Evolutionary conservation across 2,113 vertebrate species (phyloP), one percentile per base, ranked within the genome.

Genomic region (Polyodon spathula): DNA sequence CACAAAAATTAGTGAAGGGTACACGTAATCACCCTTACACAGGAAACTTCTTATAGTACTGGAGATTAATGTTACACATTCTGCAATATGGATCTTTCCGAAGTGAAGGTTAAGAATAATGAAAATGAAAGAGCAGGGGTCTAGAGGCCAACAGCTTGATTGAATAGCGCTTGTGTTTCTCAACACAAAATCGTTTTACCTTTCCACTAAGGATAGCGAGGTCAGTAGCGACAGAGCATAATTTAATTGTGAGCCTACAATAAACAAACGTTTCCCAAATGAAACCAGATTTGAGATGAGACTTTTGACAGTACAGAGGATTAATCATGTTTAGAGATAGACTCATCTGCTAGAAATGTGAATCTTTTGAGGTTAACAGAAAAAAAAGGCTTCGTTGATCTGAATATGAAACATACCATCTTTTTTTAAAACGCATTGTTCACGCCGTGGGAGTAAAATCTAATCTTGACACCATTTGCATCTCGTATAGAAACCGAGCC

Each of bases 251-350:
- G 68, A 66, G 61, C 60, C 76, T 71, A 62, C 71, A 71, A 78
- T 77, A 80, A 78, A 82, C 78, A 77, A 83, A 74, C 69, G 60
- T 68, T 56, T 63, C 79, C 79, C 67, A 72, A 68, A 77, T 78
- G 75, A 74, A 81, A 77, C 78, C 68, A 64, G 70, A 74, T 66
- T 68, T 68, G 76, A 63, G 71, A 79, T 79, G 70, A 70, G 71
- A 68, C 64, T 73, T 67, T 69, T n/a, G 12, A 50, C 48, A 50
- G 14, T 50, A 50, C 12, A 11, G 5, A n/a, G 48, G 12, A 50
- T 50, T 14, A 50, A 50, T 50, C 48, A 50, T 50, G 48, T 10
- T 12, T 14, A 11, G 12, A 50, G 48, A 6, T 50, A 50, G 48
- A 50, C 48, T 50, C 2, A 3, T 50, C 48, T n/a, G 14, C 3